Base-by-base conservation (phyloP, 2,888 invertebrate genomes). In the Pecten maximus region DNA sequence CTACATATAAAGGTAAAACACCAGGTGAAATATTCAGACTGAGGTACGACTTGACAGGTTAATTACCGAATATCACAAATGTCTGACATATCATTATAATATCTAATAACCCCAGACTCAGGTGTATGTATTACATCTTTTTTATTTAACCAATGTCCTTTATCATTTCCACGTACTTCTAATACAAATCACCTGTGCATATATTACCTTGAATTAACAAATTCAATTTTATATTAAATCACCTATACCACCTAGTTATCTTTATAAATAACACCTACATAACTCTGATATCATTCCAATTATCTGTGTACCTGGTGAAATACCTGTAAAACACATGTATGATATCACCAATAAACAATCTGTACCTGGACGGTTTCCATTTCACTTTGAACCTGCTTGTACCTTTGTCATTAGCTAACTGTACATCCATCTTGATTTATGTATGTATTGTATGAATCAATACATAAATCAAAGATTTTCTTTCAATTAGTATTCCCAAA, bases 141-240 rank as follows among this genome's bases (percentile, higher is more conserved):
- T 74, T 35, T 23, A 74, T 74, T 28, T 74, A 35, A 35, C 35
- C 35, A 74, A 35, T 28, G 74, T 35, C 74, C 74, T 35, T 35
- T 74, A 28, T 3, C n/a, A n/a, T 60, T 60, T 60, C n/a, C 60
- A 2, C 6, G 60, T 60, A 28, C n/a, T 28, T 74, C 74, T 23
- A 28, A 3, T 35, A 74, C 28, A 74, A 74, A 74, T 74, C 74
- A 74, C 74, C 74, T 74, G 74, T 74, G 15, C 74, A 74, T 74
- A 74, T 35, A 74, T 74, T 74, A 74, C 28, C 74, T 74, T 74
- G 74, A 74, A 74, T 74, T 74, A 74, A 74, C 28, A 35, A 74
- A 74, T 74, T 74, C 74, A 74, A 74, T 74, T 74, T 74, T 74
- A 74, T 74, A 74, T 74, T 74, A 74, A 74, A 74, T 74, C 74